Evolutionary conservation across 2,113 vertebrate genomes (phyloP).

Genomic region (Chascanopsetta lugubris): DNA sequence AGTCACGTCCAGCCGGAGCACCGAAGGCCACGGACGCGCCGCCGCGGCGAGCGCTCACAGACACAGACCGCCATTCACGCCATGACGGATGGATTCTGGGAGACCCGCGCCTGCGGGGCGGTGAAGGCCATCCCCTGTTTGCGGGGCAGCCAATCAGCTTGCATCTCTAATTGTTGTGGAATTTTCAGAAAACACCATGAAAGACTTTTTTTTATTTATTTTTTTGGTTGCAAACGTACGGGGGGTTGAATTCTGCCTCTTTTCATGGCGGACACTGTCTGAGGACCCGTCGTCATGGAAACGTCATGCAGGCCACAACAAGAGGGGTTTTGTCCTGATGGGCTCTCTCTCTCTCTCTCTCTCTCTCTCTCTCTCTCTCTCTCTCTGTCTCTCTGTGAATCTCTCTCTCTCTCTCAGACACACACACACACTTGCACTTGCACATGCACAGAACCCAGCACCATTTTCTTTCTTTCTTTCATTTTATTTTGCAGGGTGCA

Average conservation of each 20-base stretch:
- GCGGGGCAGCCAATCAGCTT: slow-evolving; percentile 15
- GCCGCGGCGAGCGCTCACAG: slow-evolving; percentile 38
- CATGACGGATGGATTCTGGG: slow-evolving; percentile 58
- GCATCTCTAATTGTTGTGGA: slow-evolving; percentile 8
- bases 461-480: slow-evolving; percentile 33
- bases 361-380: slow-evolving; percentile 24
- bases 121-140: slow-evolving; percentile 18
- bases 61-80: slow-evolving; percentile 74
- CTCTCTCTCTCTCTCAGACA: neutral
- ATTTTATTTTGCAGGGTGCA: too few relatives aligned
- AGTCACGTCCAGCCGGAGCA: slow-evolving; percentile 38
- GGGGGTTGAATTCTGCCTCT: neutral
- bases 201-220: neutral
- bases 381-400: neutral
- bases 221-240: neutral
- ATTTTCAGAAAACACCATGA: neutral
- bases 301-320: slow-evolving; percentile 65
- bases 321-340: slow-evolving; percentile 69
- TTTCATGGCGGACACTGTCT: slow-evolving; percentile 16
- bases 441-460: slow-evolving; percentile 5
- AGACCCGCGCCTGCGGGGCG: slow-evolving; percentile 24
- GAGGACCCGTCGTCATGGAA: slow-evolving; percentile 56
- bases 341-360: slow-evolving; percentile 33
- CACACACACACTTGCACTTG: slow-evolving; percentile 10
- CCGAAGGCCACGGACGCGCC: slow-evolving; percentile 50